phyloP scores from a whole-genome alignment of 1,140 invertebrate genomes.

The Cephus cinctus region DNA sequence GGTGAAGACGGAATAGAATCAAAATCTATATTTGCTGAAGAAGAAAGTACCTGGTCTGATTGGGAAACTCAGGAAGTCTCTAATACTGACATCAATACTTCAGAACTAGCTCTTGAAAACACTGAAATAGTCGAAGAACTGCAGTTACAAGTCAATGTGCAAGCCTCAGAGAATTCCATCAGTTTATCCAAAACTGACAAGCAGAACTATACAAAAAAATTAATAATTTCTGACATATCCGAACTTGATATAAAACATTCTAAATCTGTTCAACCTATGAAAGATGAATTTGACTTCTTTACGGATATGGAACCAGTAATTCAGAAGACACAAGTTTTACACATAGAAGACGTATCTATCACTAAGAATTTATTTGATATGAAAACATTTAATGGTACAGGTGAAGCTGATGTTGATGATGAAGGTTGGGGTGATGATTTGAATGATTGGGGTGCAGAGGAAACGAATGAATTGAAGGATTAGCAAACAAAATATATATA shows the following conservation, averaged over 20 bases:
- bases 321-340: slow-evolving; percentile 60
- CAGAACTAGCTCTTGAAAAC: slow-evolving; percentile 5
- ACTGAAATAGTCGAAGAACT: slow-evolving; percentile 4
- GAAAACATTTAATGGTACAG: slow-evolving; percentile 21
- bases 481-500: not conserved
- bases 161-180: slow-evolving; percentile 47
- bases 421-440: slow-evolving; percentile 49
- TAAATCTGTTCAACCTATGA: slow-evolving; percentile 49
- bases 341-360: slow-evolving; percentile 38
- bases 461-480: not conserved
- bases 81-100: slow-evolving; percentile 20
- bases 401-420: slow-evolving; percentile 31
- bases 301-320: slow-evolving; percentile 83
- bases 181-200: not conserved
- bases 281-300: slow-evolving; percentile 69
- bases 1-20: slow-evolving; percentile 70
- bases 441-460: slow-evolving; percentile 42
- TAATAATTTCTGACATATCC: slow-evolving; percentile 63
- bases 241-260: slow-evolving; percentile 75
- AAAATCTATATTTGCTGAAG: slow-evolving; percentile 47
- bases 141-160: slow-evolving; percentile 23
- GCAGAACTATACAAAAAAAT: slow-evolving; percentile 44
- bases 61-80: slow-evolving; percentile 65
- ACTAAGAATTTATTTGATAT: slow-evolving; percentile 46
- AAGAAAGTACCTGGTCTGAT: slow-evolving; percentile 70